phyloP scores from a whole-genome alignment of 2,113 vertebrate genomes.

The Copsychus sechellarum region DNA sequence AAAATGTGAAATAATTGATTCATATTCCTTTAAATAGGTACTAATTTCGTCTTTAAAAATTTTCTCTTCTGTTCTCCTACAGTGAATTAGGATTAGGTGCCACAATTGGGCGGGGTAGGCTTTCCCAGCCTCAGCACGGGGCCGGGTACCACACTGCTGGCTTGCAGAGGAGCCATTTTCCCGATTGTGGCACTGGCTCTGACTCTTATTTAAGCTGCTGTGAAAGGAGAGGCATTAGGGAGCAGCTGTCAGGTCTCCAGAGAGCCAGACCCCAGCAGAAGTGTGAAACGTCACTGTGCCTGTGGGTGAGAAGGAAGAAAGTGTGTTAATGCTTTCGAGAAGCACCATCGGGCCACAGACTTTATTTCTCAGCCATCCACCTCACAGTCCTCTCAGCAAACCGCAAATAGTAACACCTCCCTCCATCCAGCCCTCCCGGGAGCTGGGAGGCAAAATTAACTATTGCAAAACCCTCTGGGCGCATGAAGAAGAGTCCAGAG shows the following conservation, averaged over 20 bases:
- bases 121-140: accelerated
- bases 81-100: background rate
- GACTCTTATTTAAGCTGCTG: background rate
- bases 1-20: background rate
- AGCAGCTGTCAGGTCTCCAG: background rate
- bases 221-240: background rate
- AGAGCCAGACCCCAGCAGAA: conserved; percentile 22
- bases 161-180: background rate
- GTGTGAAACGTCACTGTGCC: conserved; percentile 38
- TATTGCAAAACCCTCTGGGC: background rate
- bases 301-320: conserved; percentile 25
- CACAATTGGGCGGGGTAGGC: background rate
- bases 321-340: conserved; percentile 42
- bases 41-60: background rate
- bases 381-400: conserved; percentile 3
- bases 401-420: conserved; percentile 51
- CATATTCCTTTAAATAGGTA: background rate
- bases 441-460: conserved; percentile 9
- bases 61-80: background rate
- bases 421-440: background rate
- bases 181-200: background rate
- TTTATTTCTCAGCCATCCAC: conserved; percentile 46
- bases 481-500: background rate
- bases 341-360: background rate
- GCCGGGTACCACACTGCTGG: background rate